Conservation (phyloP, 2,113 vertebrate genomes). For the Calyptomena viridis region DNA sequence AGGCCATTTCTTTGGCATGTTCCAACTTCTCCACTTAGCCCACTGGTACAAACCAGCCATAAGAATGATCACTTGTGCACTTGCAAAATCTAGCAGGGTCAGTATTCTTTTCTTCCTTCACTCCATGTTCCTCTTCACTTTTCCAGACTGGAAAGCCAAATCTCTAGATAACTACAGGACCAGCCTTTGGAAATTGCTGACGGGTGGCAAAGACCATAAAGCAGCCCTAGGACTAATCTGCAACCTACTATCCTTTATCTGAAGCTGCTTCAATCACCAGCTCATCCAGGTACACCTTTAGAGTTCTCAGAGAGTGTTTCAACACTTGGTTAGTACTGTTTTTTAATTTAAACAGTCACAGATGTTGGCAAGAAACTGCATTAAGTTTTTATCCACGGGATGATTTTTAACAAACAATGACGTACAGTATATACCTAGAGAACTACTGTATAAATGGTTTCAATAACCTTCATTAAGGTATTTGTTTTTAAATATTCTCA, state of each 20-base stretch:
- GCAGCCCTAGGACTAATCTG: not conserved
- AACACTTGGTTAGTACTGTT: not conserved
- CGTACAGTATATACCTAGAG: fast-evolving
- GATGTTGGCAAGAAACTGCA: not conserved
- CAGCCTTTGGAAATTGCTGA: not conserved
- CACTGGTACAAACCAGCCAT: not conserved
- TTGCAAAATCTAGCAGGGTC: not conserved
- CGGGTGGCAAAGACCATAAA: not conserved
- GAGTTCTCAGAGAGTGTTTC: not conserved
- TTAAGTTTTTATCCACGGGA: not conserved
- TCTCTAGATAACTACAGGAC: not conserved
- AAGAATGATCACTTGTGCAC: not conserved
- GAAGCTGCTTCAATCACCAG: not conserved
- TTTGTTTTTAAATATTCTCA: not conserved
- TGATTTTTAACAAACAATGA: not conserved
- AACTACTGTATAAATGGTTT: not conserved
- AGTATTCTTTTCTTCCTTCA: not conserved
- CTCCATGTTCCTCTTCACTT: not conserved
- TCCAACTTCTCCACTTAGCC: not conserved
- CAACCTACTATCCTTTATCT: not conserved
- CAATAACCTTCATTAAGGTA: not conserved
- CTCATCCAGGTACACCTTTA: not conserved
- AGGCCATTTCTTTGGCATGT: not conserved
- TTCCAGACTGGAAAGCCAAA: not conserved
- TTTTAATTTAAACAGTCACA: not conserved